Conservation (phyloP, 2,888 invertebrate species). For the Watsonalla cultraria region DNA sequence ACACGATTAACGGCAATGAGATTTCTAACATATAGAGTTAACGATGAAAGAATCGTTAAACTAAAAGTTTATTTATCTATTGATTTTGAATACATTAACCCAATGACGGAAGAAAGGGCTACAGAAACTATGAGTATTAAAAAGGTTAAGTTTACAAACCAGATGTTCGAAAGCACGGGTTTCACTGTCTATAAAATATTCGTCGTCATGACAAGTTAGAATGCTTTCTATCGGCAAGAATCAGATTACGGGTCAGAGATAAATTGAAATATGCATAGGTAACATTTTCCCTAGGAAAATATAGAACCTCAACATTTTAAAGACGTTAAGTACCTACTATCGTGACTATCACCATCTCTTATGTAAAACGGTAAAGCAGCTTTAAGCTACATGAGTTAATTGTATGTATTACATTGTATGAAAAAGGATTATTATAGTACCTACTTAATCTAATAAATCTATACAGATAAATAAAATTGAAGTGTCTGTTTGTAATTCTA, state of each 20-base stretch:
- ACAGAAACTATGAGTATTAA: not conserved
- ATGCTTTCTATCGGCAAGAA: not conserved
- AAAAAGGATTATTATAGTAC: too few species aligned
- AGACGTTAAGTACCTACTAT: too few species aligned
- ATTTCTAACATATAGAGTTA: conserved; percentile 6
- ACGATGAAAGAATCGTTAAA: conserved; percentile 8
- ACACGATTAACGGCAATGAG: conserved; percentile 3
- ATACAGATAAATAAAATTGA: too few species aligned
- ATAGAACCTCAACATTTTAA: not conserved
- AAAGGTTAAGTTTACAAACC: not conserved
- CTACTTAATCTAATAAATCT: too few species aligned
- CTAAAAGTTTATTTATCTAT: conserved; percentile 10
- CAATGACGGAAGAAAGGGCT: not conserved
- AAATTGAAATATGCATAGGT: not conserved
- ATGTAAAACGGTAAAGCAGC: too few species aligned
- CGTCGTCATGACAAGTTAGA: not conserved
- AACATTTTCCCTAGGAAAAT: not conserved
- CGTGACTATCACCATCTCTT: too few species aligned
- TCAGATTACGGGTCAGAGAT: not conserved
- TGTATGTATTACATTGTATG: too few species aligned
- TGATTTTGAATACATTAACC: not conserved
- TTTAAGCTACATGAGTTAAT: too few species aligned
- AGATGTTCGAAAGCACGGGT: not conserved
- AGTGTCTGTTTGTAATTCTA: too few species aligned
- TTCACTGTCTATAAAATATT: not conserved